Percentiles rank a stretch among this genome's conserved stretches.
phyloP scores from a whole-genome alignment of 2,888 invertebrate species.

The Clepsis dumicolana region DNA sequence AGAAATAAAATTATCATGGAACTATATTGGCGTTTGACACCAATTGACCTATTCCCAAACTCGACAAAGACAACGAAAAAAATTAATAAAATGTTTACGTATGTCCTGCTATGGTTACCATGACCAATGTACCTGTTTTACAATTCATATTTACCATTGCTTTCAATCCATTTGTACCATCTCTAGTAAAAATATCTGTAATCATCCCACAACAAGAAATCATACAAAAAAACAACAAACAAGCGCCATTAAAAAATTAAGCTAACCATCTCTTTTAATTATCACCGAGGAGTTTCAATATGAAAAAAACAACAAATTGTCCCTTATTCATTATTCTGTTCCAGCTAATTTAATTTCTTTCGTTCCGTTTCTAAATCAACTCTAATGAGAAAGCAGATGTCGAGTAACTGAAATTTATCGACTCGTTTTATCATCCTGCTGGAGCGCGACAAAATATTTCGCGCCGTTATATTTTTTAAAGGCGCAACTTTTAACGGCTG shows the following conservation, averaged over 20 bases:
- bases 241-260: not conserved
- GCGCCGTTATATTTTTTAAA: slow-evolving; percentile 37
- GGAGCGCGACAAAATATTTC: slow-evolving; percentile 34
- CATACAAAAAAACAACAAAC: slow-evolving; percentile 6
- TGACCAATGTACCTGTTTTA: too few species aligned
- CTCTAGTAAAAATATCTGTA: too few species aligned
- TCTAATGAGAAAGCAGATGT: slow-evolving; percentile 44
- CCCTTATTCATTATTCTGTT: slow-evolving; percentile 37
- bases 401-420: slow-evolving; percentile 41
- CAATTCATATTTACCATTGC: too few species aligned
- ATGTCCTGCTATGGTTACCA: too few species aligned
- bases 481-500: slow-evolving; percentile 24
- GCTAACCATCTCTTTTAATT: slow-evolving; percentile 29
- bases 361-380: slow-evolving; percentile 43
- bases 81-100: too few species aligned
- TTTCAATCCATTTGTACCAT: too few species aligned
- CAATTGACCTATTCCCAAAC: too few species aligned
- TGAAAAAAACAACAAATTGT: slow-evolving; percentile 37
- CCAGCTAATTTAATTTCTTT: slow-evolving; percentile 42
- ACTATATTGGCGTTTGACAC: too few species aligned
- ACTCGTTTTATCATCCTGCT: slow-evolving; percentile 38
- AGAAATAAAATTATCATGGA: too few species aligned
- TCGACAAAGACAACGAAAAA: too few species aligned
- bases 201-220: not conserved
- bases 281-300: slow-evolving; percentile 24